Evolutionary conservation across 2,113 vertebrate genomes (phyloP), one percentile per base, ranked within the genome.

Genomic region (Chloebia gouldiae): DNA sequence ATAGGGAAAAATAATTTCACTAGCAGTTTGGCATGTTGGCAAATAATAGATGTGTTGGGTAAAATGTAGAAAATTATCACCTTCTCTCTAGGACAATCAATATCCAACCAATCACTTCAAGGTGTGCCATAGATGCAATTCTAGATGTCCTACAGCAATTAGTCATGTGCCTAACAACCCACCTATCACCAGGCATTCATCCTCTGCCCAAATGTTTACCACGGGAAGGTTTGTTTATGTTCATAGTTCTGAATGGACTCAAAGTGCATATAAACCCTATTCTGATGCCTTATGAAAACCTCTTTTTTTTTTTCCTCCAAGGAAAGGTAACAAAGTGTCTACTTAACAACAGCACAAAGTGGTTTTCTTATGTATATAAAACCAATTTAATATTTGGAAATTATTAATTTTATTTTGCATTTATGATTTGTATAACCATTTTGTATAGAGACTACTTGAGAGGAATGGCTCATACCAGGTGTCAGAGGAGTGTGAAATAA

Each of bases 401-500:
- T 13, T 16, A 27, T 76, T 84, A 40, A 39, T 89, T 79, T 85
- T 53, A 15, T 90, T 87, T 88, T 83, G 33, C 54, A 68, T 1
- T 1, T 64, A 44, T 28, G 10, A 63, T 63, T 86, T 79, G 31
- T 70, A 47, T 49, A 88, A 54, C 37, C 23, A 30, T 93, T 91
- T 91, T 87, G 49, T 84, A 49, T 42, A 73, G n/a, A 86, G 65
- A 92, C 56, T 35, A 83, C 81, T 90, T 59, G 45, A 50, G 53
- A 57, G 78, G 44, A 81, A 47, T 50, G 73, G 81, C 76, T 90
- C 22, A 69, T 40, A 92, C 64, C 76, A 92, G 81, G 76, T 92
- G 72, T 94, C 87, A 94, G 91, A 96, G 91, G 78, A 88, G 72
- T 94, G 93, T 96, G 95, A 95, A 95, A 90, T 96, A 96, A 94